Evolutionary conservation across 2,113 vertebrate species (phyloP), one percentile per base, ranked within the genome.

Genomic region (Desmodus rotundus): DNA sequence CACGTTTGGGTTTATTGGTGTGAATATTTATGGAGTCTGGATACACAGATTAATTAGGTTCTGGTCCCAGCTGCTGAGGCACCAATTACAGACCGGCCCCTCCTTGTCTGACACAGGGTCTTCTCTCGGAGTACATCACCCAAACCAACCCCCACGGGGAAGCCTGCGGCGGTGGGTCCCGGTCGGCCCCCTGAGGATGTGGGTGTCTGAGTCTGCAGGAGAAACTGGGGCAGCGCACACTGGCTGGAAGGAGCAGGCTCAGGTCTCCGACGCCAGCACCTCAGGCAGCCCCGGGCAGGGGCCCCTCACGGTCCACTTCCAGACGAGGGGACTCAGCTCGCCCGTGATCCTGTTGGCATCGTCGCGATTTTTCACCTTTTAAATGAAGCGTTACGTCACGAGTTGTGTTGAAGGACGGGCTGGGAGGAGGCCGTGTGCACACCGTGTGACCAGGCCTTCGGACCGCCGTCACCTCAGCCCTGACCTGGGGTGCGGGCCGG

Each of bases 381-480:
- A 2, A 6, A 14, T 4, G 54, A 41, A 47, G 7, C 3, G 3
- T 5, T 1, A 0, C 58, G 1, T 43, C 58, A 0, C 0, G 15
- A 14, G 70, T 16, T 26, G 45, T 28, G 8, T 2, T 19, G 17
- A 1, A 17, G 22, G 12, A 2, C 0, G 9, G 45, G 33, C 4
- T 24, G 22, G 33, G 45, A 17, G 0, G 28, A 17, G 1, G 12
- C 22, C 5, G 0, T 7, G 67, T 19, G 47, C 4, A 2, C 54
- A 6, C n/a, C 11, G 43, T n/a, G 31, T 7, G 19, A 28, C 54
- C 47, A 3, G 54, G 68, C 43, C 33, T 38, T n/a, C 2, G 10
- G 13, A 31, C 6, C 33, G 0, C 33, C 0, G 0, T 9, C 63
- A 1, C 1, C 83, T 7, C 4, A n/a, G 63, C 13, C 15, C 61